phyloP scores from a whole-genome alignment of 2,888 invertebrate species.

The Agriopis aurantiaria region DNA sequence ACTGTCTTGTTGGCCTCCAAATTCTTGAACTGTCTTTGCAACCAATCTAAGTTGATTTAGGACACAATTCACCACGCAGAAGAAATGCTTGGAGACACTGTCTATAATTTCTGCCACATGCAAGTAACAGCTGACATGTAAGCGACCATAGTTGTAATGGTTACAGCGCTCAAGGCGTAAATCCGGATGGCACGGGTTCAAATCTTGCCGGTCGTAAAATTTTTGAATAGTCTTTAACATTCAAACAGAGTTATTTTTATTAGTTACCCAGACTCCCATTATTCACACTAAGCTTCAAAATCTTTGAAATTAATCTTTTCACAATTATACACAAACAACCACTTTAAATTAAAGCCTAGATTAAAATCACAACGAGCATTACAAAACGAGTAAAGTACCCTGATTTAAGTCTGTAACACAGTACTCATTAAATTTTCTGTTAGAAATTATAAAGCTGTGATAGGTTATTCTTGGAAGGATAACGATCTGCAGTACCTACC shows the following conservation, averaged over 20 bases:
- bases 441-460: conserved; percentile 5
- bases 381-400: conserved; percentile 38
- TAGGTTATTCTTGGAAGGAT: neutral
- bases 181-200: too few relatives aligned
- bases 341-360: conserved; percentile 22
- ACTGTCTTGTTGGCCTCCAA: too few relatives aligned
- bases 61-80: neutral
- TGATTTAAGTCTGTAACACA: conserved; percentile 27
- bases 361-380: conserved; percentile 32
- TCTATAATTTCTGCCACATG: too few relatives aligned
- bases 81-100: neutral
- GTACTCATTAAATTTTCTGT: conserved; percentile 23
- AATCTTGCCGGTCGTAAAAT: too few relatives aligned
- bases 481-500: neutral
- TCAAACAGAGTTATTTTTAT: too few relatives aligned
- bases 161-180: too few relatives aligned
- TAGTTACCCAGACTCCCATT: too few relatives aligned
- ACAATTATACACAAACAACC: neutral
- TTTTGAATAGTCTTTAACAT: neutral
- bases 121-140: too few relatives aligned
- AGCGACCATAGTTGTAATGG: too few relatives aligned
- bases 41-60: too few relatives aligned
- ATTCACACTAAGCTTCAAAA: neutral
- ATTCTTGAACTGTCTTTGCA: too few relatives aligned
- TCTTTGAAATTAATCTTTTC: neutral